Percentiles rank a stretch among this genome's conserved stretches.
Conservation (phyloP, 1,140 invertebrate species). For the Drosophila lacteicornis region DNA sequence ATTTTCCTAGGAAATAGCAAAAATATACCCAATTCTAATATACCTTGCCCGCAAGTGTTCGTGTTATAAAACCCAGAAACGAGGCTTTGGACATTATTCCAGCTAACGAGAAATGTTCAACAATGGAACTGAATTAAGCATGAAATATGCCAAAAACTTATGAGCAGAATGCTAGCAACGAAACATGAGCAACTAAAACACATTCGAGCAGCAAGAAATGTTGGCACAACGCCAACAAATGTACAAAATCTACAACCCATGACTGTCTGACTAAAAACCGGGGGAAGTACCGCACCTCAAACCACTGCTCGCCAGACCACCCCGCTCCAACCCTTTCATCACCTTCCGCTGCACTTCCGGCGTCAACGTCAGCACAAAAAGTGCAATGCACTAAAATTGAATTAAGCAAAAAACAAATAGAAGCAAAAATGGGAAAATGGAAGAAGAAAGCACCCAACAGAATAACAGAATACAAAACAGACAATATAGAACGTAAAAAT, state of each 20-base stretch:
- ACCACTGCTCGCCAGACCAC: background rate
- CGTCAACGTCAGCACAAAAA: slow-evolving; percentile 68
- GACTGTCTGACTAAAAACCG: slow-evolving; percentile 27
- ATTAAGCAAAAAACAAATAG: slow-evolving; percentile 75
- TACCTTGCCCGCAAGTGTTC: slow-evolving; percentile 18
- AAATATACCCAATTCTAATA: background rate
- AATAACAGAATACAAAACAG: slow-evolving; percentile 35
- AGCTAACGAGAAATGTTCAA: slow-evolving; percentile 41
- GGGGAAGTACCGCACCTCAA: slow-evolving; percentile 30
- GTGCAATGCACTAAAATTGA: slow-evolving; percentile 83
- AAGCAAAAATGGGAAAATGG: slow-evolving; percentile 17
- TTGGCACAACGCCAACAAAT: slow-evolving; percentile 60
- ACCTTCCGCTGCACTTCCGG: slow-evolving; percentile 75
- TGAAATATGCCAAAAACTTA: slow-evolving; percentile 64
- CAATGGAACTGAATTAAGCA: slow-evolving; percentile 55
- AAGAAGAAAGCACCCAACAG: slow-evolving; percentile 54
- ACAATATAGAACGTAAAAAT: slow-evolving; percentile 64
- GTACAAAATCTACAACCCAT: slow-evolving; percentile 16
- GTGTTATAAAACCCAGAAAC: slow-evolving; percentile 11
- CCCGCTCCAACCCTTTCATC: slow-evolving; percentile 26
- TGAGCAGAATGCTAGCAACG: slow-evolving; percentile 16
- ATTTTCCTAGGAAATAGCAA: background rate
- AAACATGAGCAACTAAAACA: slow-evolving; percentile 11
- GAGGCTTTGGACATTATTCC: slow-evolving; percentile 25
- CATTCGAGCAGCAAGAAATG: slow-evolving; percentile 25